Evolutionary conservation across 2,113 vertebrate genomes (phyloP).

Genomic region (Urocitellus parryii): DNA sequence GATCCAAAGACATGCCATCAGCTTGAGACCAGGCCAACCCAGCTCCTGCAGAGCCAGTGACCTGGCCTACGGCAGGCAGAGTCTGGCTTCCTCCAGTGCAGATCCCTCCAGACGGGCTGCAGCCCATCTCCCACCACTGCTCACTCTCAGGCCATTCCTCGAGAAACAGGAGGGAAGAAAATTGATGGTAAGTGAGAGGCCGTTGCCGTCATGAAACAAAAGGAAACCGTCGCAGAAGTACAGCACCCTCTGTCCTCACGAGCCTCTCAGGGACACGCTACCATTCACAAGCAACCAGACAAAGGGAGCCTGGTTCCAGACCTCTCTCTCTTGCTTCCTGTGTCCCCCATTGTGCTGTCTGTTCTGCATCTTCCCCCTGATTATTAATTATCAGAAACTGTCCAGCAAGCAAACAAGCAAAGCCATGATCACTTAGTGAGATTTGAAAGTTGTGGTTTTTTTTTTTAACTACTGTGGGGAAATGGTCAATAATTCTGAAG

Average conservation of each 20-base stretch:
- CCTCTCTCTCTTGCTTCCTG: not conserved
- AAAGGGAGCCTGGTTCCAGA: not conserved
- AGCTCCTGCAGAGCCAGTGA: not conserved
- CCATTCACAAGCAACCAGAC: not conserved
- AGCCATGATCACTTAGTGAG: not conserved
- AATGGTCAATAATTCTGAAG: not conserved
- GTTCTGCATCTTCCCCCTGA: not conserved
- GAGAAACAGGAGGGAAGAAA: not conserved
- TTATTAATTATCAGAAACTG: not conserved
- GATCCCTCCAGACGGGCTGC: not conserved
- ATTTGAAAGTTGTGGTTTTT: not conserved
- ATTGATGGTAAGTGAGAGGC: not conserved
- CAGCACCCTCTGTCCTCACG: not conserved
- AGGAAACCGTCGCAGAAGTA: not conserved
- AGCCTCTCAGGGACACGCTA: not conserved
- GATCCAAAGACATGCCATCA: not conserved
- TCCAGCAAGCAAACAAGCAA: not conserved
- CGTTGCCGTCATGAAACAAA: not conserved
- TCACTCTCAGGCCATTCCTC: not conserved
- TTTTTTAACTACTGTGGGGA: not conserved
- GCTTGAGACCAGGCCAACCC: not conserved
- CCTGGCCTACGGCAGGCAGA: fast-evolving
- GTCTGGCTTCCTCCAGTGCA: not conserved
- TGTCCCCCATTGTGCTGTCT: not conserved
- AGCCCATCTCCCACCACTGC: not conserved